Base-by-base conservation (phyloP, 2,797 vertebrate species). In the Ptychadena robeensis region DNA sequence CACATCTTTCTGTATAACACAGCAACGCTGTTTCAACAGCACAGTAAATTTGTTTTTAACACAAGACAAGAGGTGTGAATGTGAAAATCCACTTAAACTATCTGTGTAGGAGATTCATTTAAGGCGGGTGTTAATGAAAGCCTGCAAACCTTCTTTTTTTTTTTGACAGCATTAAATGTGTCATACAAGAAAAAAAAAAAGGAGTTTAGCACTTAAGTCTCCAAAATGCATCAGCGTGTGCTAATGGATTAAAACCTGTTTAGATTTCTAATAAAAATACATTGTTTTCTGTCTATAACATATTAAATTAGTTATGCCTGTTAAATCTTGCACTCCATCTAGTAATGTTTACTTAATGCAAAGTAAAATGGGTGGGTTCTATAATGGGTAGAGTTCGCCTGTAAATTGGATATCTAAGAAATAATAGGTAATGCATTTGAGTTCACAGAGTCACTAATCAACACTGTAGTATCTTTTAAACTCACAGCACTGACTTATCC, bases 21-120 rank as follows among this genome's bases (percentile, higher is more conserved):
- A 63, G 53, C 37, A 57, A 72, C 32, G 37, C 73, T 85, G 83
- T 85, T 85, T 85, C 79, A 85, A 81, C 83, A 85, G 83, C 83
- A 81, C 38, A 63, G 71, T 81, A 85, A 85, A 85, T 85, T 85
- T 85, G 83, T 85, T 85, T 85, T 63, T 85, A 75, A 85, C 83
- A 85, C 78, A 81, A 76, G 66, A 75, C 66, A 75, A 28, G 77
- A 84, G 83, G 83, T 85, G 83, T 81, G 83, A 85, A 80, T 80
- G 66, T 80, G 66, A 80, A 85, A 85, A 80, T 85, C 72, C 83
- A 85, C 79, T 80, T 75, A 76, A 68, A 85, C 73, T 74, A 76
- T 76, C 72, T 68, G 66, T 71, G 82, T 74, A 84, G 78, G 78
- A 81, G 83, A 65, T 85, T 80, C 73, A 85, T 85, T 85, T 76